These are phyloP conservation scores for Nycticryphes semicollaris DNA, from an alignment of 2,113 vertebrate genomes.

Conservation along the genomic window DNA sequence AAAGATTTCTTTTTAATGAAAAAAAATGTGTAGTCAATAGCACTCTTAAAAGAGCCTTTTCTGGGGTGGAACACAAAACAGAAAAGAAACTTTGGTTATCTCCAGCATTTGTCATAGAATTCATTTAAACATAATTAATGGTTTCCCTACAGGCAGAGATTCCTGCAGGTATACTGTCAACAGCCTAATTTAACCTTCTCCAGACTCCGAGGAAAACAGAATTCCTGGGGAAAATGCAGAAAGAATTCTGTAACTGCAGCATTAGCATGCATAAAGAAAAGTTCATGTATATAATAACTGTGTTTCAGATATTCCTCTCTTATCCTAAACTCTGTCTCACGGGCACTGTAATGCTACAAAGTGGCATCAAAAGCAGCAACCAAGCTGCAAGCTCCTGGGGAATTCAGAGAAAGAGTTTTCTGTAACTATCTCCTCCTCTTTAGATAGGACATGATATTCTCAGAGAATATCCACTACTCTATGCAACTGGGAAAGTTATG, in stretches of 20 bases:
- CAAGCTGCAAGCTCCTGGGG: not conserved
- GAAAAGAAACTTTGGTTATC: not conserved
- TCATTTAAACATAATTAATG: constrained; percentile 46
- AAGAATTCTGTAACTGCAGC: not conserved
- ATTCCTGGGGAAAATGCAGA: constrained; percentile 12
- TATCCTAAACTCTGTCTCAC: not conserved
- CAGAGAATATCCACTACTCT: constrained; percentile 44
- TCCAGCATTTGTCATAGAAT: not conserved
- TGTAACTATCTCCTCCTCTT: constrained; percentile 42
- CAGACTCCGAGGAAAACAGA: not conserved
- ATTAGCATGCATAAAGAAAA: not conserved
- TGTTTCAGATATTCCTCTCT: not conserved
- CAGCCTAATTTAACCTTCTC: constrained; percentile 16
- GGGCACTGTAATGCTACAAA: not conserved
- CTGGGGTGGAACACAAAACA: not conserved
- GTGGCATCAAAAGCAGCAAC: not conserved
- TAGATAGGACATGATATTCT: not conserved
- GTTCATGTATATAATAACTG: not conserved
- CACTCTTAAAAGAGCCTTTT: not conserved
- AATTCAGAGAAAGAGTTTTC: not conserved
- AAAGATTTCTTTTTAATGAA: not conserved
- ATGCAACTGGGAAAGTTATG: not conserved
- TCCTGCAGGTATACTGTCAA: constrained; percentile 5
- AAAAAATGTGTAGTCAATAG: not conserved
- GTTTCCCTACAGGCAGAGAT: not conserved